phyloP scores from a whole-genome alignment of 92 coral and sea anemone species.

The Pocillopora grandis region DNA sequence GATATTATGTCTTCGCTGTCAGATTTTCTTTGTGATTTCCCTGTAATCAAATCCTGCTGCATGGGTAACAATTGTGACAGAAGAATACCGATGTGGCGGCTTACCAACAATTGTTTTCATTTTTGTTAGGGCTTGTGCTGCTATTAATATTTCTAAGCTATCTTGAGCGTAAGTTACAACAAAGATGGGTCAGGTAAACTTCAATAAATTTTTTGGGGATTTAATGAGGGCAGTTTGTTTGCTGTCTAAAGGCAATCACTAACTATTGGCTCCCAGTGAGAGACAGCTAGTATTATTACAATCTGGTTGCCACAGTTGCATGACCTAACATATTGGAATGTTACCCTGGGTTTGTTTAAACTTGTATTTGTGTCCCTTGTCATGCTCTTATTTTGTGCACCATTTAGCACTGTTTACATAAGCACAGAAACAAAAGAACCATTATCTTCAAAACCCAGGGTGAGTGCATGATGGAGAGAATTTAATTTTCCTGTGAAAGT shows the following conservation, averaged over 20 bases:
- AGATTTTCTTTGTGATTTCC: not conserved
- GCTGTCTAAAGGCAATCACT: not conserved
- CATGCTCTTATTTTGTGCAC: not conserved
- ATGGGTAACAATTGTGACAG: not conserved
- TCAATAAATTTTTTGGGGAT: not conserved
- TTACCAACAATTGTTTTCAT: not conserved
- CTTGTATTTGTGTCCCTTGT: not conserved
- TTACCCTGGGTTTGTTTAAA: not conserved
- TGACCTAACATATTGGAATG: not conserved
- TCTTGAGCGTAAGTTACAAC: not conserved
- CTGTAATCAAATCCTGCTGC: not conserved
- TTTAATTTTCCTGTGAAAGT: not conserved
- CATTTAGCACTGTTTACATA: not conserved
- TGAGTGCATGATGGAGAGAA: not conserved
- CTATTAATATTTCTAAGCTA: not conserved
- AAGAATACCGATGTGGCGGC: conserved; percentile 12
- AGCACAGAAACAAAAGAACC: not conserved
- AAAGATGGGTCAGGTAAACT: not conserved
- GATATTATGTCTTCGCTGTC: not conserved
- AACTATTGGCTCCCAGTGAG: not conserved
- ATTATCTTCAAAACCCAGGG: conserved; percentile 1
- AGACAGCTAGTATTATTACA: not conserved
- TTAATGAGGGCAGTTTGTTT: not conserved
- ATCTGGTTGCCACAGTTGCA: conserved; percentile 18
- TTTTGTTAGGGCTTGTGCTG: not conserved